A percentile compares a stretch with the other conserved stretches of the same genome.
These are phyloP conservation scores for Plectrocnemia conspersa DNA, from an alignment of 1,140 invertebrate genomes.

Conservation along the genomic window DNA sequence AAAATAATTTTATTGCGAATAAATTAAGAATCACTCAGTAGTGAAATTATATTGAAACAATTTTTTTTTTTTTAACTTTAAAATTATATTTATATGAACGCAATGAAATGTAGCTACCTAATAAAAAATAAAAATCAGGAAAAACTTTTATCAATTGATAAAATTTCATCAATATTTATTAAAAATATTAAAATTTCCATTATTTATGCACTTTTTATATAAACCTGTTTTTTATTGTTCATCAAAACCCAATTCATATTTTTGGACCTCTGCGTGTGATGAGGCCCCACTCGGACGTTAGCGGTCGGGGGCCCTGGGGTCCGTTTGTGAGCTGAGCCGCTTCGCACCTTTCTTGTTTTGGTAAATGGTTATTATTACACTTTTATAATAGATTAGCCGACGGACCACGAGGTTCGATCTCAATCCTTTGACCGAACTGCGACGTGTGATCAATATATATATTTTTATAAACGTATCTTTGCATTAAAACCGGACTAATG, in stretches of 20 bases:
- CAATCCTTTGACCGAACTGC: no score
- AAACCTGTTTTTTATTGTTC: not conserved
- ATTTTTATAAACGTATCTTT: no score
- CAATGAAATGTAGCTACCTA: not conserved
- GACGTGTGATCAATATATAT: no score
- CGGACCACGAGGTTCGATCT: no score
- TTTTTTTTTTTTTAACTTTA: no score
- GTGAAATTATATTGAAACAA: no score
- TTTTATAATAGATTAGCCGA: conserved; percentile 35
- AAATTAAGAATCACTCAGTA: no score
- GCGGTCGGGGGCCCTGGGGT: conserved; percentile 8
- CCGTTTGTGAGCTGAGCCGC: conserved; percentile 27
- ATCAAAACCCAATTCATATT: not conserved
- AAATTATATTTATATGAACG: no score
- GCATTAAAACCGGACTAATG: no score
- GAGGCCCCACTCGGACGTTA: not conserved
- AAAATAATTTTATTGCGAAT: no score
- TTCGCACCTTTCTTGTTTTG: conserved; percentile 36
- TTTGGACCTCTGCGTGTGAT: conserved; percentile 7
- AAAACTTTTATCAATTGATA: not conserved
- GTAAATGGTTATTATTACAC: conserved; percentile 36
- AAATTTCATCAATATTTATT: not conserved
- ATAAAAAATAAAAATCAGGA: not conserved
- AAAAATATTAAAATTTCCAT: not conserved
- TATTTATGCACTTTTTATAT: not conserved